Percentiles rank a stretch among this genome's conserved stretches.
These are phyloP conservation scores for Bambusicola thoracicus DNA, from an alignment of 2,113 vertebrate species.

Conservation along the genomic window DNA sequence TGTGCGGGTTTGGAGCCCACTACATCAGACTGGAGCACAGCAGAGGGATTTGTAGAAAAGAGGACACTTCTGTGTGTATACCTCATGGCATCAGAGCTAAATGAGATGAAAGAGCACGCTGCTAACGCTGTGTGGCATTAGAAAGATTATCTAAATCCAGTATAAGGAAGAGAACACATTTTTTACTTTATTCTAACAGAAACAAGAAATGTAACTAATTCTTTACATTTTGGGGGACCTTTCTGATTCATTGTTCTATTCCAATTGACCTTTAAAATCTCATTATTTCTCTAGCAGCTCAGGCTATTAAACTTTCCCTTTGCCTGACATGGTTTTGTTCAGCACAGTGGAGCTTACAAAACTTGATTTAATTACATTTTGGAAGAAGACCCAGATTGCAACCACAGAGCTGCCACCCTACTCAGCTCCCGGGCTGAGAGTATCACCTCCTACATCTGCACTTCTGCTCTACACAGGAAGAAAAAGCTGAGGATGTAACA, in stretches of 20 bases:
- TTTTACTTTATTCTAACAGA: constrained; percentile 21
- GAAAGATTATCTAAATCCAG: neutral
- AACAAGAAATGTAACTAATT: neutral
- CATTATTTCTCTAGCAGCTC: constrained; percentile 14
- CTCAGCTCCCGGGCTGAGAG: neutral
- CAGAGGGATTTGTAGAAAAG: neutral
- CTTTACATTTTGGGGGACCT: constrained; percentile 9
- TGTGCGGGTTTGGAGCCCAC: neutral
- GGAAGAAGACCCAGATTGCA: neutral
- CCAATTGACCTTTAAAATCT: constrained; percentile 52
- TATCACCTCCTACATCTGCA: neutral
- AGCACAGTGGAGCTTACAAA: neutral
- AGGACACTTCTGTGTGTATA: neutral
- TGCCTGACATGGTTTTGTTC: neutral
- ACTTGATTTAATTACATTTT: constrained; percentile 10
- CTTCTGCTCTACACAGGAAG: neutral
- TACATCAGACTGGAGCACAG: neutral
- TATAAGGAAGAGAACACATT: neutral
- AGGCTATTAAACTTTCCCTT: constrained; percentile 7
- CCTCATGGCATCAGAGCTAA: neutral
- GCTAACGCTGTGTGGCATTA: constrained; percentile 23
- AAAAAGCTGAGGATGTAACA: neutral
- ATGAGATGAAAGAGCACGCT: neutral
- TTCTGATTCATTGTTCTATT: constrained; percentile 41
- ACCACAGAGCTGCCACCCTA: neutral